phyloP scores from a whole-genome alignment of 1,140 invertebrate species.

The Hypothenemus hampei region DNA sequence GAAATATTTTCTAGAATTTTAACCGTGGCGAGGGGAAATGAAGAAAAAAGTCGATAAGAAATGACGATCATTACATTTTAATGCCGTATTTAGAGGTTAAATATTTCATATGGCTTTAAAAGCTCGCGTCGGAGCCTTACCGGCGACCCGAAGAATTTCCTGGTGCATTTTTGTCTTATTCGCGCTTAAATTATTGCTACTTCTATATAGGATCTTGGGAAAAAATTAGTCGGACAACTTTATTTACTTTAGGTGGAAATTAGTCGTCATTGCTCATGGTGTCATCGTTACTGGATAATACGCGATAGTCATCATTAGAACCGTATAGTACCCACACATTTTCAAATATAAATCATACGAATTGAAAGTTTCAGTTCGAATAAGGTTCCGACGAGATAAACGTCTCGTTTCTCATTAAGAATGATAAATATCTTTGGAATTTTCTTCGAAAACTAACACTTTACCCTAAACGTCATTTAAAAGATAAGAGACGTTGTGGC shows the following conservation, averaged over 20 bases:
- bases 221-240: slow-evolving; percentile 16
- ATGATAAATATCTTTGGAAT: too few species aligned
- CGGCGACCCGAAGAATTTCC: slow-evolving; percentile 14
- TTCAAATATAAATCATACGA: too few species aligned
- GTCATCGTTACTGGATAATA: slow-evolving; percentile 4
- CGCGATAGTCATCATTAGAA: too few species aligned
- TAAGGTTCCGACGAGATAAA: too few species aligned
- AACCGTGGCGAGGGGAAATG: too few species aligned
- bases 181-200: slow-evolving; percentile 14
- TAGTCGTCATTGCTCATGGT: slow-evolving; percentile 8
- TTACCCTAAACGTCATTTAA: too few species aligned
- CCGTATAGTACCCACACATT: too few species aligned
- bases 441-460: too few species aligned
- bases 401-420: too few species aligned
- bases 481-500: too few species aligned
- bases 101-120: slow-evolving; percentile 18
- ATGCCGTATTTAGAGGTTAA: slow-evolving; percentile 24
- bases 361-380: too few species aligned
- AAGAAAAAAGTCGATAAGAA: slow-evolving; percentile 7
- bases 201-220: slow-evolving; percentile 14
- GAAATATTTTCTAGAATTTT: slow-evolving; percentile 2
- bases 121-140: slow-evolving; percentile 12
- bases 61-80: slow-evolving; percentile 18
- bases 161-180: slow-evolving; percentile 14
- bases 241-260: slow-evolving; percentile 21